Conservation (phyloP, 2,888 invertebrate species). For the Aplocera efformata region DNA sequence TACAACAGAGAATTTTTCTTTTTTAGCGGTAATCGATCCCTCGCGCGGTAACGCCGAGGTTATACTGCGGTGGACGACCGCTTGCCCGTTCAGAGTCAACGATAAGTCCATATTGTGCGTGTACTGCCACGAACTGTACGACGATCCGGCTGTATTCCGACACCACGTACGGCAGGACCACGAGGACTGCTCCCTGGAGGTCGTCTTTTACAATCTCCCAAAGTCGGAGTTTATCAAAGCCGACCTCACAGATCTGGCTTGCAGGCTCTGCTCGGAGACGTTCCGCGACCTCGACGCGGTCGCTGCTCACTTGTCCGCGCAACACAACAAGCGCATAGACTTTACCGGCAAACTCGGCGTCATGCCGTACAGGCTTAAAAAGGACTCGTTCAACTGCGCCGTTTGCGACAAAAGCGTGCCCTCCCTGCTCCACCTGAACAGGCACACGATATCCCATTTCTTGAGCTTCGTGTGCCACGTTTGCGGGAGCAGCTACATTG, state of each 20-base stretch:
- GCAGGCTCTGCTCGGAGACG: conserved; percentile 46
- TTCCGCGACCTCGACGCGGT: conserved; percentile 44
- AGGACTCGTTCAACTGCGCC: conserved; percentile 53
- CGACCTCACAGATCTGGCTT: conserved; percentile 56
- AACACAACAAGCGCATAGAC: conserved; percentile 45
- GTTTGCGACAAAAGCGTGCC: conserved; percentile 60
- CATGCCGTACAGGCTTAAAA: conserved; percentile 60
- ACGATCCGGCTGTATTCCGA: conserved; percentile 57
- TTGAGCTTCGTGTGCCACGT: conserved; percentile 65
- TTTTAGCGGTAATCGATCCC: conserved; percentile 68
- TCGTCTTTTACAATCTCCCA: conserved; percentile 62
- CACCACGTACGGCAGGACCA: conserved; percentile 62
- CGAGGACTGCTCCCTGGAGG: conserved; percentile 50
- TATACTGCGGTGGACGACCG: conserved; percentile 63
- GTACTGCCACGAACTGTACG: conserved; percentile 65
- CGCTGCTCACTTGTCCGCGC: conserved; percentile 46
- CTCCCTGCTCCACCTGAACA: conserved; percentile 57
- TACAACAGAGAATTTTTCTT: conserved; percentile 53
- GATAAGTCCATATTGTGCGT: conserved; percentile 70
- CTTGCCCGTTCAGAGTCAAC: conserved; percentile 68
- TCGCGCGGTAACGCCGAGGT: conserved; percentile 64
- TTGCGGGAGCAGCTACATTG: conserved; percentile 66
- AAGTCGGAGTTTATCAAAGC: conserved; percentile 67
- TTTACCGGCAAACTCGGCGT: conserved; percentile 52
- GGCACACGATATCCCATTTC: conserved; percentile 68